A percentile compares a stretch with the other conserved stretches of the same genome.
Evolutionary conservation across 2,888 invertebrate species (phyloP).

Genomic region (Theodoxus fluviatilis): DNA sequence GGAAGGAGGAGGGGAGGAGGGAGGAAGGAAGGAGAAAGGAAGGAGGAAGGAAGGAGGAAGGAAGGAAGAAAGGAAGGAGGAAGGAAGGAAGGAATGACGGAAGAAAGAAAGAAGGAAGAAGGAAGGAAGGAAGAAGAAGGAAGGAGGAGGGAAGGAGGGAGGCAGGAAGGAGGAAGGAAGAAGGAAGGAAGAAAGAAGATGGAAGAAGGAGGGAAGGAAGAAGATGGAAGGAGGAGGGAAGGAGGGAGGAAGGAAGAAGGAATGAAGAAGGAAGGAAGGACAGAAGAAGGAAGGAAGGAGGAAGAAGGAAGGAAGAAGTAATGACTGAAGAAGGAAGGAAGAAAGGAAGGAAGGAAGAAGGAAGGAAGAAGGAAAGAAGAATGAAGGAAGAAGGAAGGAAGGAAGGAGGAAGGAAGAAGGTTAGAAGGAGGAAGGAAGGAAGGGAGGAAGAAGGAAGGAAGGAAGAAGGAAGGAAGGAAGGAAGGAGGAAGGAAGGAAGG

Average conservation of each 20-base stretch:
- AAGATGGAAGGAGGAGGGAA: background rate
- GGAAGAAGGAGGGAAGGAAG: background rate
- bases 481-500: background rate
- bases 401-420: background rate
- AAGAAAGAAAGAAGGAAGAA: background rate
- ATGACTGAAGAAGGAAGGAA: background rate
- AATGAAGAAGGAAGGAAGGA: background rate
- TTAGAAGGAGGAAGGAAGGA: background rate
- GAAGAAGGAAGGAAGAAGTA: background rate
- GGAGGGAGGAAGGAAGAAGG: background rate
- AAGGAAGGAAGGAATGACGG: conserved; percentile 6
- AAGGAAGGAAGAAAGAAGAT: background rate
- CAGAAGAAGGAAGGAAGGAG: background rate
- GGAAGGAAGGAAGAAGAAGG: background rate
- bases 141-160: background rate
- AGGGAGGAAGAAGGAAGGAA: background rate
- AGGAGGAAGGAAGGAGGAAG: background rate
- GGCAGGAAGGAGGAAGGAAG: background rate
- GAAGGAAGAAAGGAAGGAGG: background rate
- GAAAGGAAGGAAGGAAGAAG: background rate
- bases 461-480: background rate
- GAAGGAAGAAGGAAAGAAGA: background rate
- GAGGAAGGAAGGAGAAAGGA: background rate
- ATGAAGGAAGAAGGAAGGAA: background rate
- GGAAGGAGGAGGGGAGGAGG: background rate